These are phyloP conservation scores for Listronotus bonariensis DNA, from an alignment of 1,140 invertebrate species.

Conservation along the genomic window DNA sequence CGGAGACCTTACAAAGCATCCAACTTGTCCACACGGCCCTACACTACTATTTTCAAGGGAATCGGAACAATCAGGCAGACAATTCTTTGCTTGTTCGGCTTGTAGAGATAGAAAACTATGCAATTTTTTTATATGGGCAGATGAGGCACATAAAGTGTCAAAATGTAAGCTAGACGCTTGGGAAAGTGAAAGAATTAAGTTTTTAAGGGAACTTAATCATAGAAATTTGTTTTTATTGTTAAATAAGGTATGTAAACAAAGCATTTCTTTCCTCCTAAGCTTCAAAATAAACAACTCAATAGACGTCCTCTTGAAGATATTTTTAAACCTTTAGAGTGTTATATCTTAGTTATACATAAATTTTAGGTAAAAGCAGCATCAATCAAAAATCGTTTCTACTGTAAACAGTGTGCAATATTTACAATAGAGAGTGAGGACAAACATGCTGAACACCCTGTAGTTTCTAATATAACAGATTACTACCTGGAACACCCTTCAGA, in stretches of 20 bases:
- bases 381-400: conserved; percentile 61
- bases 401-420: conserved; percentile 66
- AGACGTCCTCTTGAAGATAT: conserved; percentile 38
- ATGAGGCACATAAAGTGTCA: conserved; percentile 56
- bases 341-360: no score
- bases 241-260: conserved; percentile 50
- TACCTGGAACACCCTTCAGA: conserved; percentile 62
- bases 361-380: conserved; percentile 51
- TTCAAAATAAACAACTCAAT: no score
- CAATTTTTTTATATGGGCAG: conserved; percentile 66
- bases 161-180: conserved; percentile 59
- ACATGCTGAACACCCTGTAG: conserved; percentile 60
- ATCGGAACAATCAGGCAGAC: conserved; percentile 45
- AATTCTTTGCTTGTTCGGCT: conserved; percentile 79
- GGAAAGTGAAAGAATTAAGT: conserved; percentile 58
- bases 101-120: conserved; percentile 77
- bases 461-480: conserved; percentile 57
- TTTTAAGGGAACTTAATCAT: conserved; percentile 58
- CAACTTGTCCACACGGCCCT: conserved; percentile 67
- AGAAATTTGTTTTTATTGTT: conserved; percentile 60
- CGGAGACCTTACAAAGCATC: conserved; percentile 56
- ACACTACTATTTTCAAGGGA: conserved; percentile 69
- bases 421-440: conserved; percentile 57
- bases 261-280: conserved; percentile 18
- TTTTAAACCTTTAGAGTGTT: conserved; percentile 17